Base-by-base conservation (phyloP, 92 coral and sea anemone genomes). In the Muricea muricata region DNA sequence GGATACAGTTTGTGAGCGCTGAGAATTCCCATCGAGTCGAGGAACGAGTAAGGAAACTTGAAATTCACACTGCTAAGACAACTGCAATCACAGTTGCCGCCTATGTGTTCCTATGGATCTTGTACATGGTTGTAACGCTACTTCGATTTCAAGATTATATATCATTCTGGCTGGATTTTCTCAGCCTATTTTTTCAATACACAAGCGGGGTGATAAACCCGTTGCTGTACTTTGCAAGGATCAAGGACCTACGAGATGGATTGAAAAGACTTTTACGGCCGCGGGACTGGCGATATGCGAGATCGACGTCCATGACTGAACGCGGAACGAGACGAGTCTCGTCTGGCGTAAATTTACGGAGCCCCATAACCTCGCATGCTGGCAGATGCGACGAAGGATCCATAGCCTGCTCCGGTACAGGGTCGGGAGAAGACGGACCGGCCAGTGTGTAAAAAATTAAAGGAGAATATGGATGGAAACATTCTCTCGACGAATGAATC, bases 81-180 rank as follows among this genome's bases (percentile, higher is more conserved):
- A 78, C 83, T 25, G 83, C 83, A 12, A 78, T 78, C 33, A 78
- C 83, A 9, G 83, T 78, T 32, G 83, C 54, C 39, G 83, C 83
- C 8, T 78, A 78, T 57, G 55, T 78, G 18, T 78, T 78, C 21
- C 32, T 78, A 45, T 78, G 83, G 83, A 78, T 56, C 57, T 34
- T 78, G 7, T 78, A 78, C 55, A 78, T 57, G 83, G 34, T 78
- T n/a, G 83, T 65, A 23, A 78, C 83, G 4, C 24, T 78, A 23
- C 70, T 78, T 2, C 63, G 83, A 8, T 57, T 4, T 78, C 83
- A 78, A 35, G 35, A 78, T 54, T 78, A 78, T 15, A 18, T 0
- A 57, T 78, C 83, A 40, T 55, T 78, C 30, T 78, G 83, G 83
- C 34, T 78, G 7, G 83, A 78, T 29, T 78, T 78, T 35, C 70